Percentiles rank a stretch among this genome's conserved stretches.
phyloP scores from a whole-genome alignment of 1,140 invertebrate genomes.

The Diploscapter pachys region DNA sequence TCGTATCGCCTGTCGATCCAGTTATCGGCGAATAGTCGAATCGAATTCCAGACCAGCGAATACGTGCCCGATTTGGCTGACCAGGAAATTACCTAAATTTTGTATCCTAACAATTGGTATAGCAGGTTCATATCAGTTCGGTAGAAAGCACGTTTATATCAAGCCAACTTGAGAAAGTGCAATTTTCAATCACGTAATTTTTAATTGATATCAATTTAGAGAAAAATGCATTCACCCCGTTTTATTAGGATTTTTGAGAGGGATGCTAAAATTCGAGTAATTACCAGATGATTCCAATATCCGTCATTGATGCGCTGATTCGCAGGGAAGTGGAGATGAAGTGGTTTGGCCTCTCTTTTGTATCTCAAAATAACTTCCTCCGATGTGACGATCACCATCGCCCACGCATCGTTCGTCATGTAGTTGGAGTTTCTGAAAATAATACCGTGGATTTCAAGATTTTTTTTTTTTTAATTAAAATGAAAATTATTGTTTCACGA shows the following conservation, averaged over 20 bases:
- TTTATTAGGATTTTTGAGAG: neutral
- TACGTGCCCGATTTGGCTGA: constrained; percentile 70
- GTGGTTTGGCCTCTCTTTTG: constrained; percentile 72
- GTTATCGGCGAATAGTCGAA: constrained; percentile 49
- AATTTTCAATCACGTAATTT: too few relatives aligned
- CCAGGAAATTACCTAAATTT: constrained; percentile 71
- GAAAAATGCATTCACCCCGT: neutral
- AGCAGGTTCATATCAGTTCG: too few relatives aligned
- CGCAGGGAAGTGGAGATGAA: constrained; percentile 78
- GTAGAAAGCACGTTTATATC: too few relatives aligned
- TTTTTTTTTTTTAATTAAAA: too few relatives aligned
- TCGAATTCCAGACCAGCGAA: constrained; percentile 55
- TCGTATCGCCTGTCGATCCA: constrained; percentile 70
- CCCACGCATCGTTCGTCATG: constrained; percentile 66
- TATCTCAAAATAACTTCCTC: constrained; percentile 76
- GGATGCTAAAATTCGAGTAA: neutral
- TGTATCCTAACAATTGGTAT: too few relatives aligned
- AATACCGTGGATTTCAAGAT: neutral
- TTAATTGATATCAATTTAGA: too few relatives aligned
- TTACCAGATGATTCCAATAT: constrained; percentile 89
- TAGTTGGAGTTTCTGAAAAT: constrained; percentile 71
- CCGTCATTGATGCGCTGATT: constrained; percentile 85
- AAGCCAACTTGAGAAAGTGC: too few relatives aligned
- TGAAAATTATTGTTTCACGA: too few relatives aligned
- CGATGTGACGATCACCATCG: constrained; percentile 69